A percentile compares a stretch with the other conserved stretches of the same genome.
phyloP scores from a whole-genome alignment of 2,113 vertebrate genomes.

The Upupa epops region DNA sequence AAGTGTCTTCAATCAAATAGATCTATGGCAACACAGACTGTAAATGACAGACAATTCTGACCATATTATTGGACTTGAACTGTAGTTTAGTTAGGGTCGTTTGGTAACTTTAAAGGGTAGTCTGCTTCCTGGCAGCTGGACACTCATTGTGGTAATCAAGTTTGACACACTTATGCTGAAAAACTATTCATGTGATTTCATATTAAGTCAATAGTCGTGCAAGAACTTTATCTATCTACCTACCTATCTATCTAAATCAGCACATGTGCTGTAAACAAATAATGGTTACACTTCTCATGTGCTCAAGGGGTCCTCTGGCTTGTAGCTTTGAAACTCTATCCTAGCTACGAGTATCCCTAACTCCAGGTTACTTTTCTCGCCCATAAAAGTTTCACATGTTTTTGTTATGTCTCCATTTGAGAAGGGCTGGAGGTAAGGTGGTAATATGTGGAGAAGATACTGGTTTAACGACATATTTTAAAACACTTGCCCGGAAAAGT shows the following conservation, averaged over 20 bases:
- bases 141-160: slow-evolving; percentile 1
- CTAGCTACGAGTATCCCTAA: slow-evolving; percentile 20
- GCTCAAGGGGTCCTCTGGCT: slow-evolving; percentile 8
- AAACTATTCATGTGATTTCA: neutral
- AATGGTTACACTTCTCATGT: slow-evolving; percentile 25
- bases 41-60: slow-evolving; percentile 63
- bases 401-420: slow-evolving; percentile 67
- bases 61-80: slow-evolving; percentile 59
- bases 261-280: slow-evolving; percentile 43
- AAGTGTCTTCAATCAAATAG: slow-evolving; percentile 65
- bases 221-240: neutral
- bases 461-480: slow-evolving; percentile 26
- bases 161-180: slow-evolving; percentile 2
- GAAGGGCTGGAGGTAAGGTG: neutral
- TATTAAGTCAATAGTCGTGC: neutral
- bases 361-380: slow-evolving; percentile 61
- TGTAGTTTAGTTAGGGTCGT: slow-evolving; percentile 29
- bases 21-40: slow-evolving; percentile 51
- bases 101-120: slow-evolving; percentile 23
- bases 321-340: slow-evolving; percentile 62
- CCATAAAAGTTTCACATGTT: slow-evolving; percentile 64
- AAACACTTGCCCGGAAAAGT: no score
- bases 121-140: slow-evolving; percentile 25
- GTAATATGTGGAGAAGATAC: neutral
- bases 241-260: neutral